Conservation (phyloP, 2,797 vertebrate species). For the Chelon labrosus region DNA sequence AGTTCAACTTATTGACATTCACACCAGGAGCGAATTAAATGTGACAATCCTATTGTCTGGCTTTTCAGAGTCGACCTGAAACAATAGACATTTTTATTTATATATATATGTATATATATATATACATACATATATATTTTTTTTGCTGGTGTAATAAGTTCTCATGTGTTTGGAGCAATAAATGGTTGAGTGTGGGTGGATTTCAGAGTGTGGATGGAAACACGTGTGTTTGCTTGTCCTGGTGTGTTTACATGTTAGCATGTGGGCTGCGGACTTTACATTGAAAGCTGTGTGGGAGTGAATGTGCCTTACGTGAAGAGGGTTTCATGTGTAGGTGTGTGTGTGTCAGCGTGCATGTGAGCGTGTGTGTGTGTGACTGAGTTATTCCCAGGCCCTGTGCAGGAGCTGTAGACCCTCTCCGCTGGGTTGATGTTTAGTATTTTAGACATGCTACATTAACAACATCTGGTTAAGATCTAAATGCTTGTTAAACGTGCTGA, state of each 20-base stretch:
- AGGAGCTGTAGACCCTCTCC: slow-evolving; percentile 80
- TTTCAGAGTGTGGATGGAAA: slow-evolving; percentile 64
- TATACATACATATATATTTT: slow-evolving; percentile 1
- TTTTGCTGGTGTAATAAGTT: slow-evolving; percentile 64
- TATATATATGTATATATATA: slow-evolving; percentile 16
- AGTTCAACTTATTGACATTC: slow-evolving; percentile 82
- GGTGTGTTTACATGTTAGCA: slow-evolving; percentile 77
- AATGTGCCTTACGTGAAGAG: slow-evolving; percentile 61
- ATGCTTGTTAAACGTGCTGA: slow-evolving; percentile 90
- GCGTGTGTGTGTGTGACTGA: slow-evolving; percentile 55
- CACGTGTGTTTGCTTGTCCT: slow-evolving; percentile 68
- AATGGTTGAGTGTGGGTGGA: slow-evolving; percentile 56
- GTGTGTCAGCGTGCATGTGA: slow-evolving; percentile 34
- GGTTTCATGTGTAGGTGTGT: slow-evolving; percentile 42
- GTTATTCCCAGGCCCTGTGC: slow-evolving; percentile 84
- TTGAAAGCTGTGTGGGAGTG: slow-evolving; percentile 61
- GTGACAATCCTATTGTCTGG: slow-evolving; percentile 77
- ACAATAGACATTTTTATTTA: slow-evolving; percentile 42
- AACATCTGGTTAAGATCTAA: slow-evolving; percentile 92
- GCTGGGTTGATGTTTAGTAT: slow-evolving; percentile 89
- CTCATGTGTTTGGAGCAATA: slow-evolving; percentile 66
- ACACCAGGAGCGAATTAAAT: slow-evolving; percentile 77
- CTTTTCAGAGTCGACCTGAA: slow-evolving; percentile 63
- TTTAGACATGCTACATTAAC: slow-evolving; percentile 92
- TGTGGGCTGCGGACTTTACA: slow-evolving; percentile 72